phyloP scores from a whole-genome alignment of 2,888 invertebrate genomes.

The Heteromurus nitidus region DNA sequence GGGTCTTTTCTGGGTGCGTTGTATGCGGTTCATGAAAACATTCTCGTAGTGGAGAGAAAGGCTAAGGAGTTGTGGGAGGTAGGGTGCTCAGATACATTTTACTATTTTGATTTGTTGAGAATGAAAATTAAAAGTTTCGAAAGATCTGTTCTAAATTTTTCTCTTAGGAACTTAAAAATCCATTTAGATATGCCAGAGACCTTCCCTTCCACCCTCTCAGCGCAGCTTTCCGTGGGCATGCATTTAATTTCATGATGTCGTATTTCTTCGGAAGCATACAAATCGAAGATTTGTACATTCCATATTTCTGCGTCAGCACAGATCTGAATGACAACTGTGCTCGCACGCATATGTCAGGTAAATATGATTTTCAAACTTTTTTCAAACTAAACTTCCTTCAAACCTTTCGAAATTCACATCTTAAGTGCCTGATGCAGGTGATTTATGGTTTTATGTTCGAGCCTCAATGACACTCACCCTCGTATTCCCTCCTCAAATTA shows the following conservation, averaged over 20 bases:
- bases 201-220: slow-evolving; percentile 56
- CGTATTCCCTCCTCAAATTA: slow-evolving; percentile 66
- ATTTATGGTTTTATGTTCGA: slow-evolving; percentile 66
- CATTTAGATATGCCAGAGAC: slow-evolving; percentile 61
- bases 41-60: slow-evolving; percentile 38
- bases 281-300: slow-evolving; percentile 72
- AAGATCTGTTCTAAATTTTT: slow-evolving; percentile 8
- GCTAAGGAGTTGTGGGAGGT: slow-evolving; percentile 38
- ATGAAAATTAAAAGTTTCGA: neutral
- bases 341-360: slow-evolving; percentile 56
- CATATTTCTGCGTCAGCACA: slow-evolving; percentile 69
- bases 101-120: neutral
- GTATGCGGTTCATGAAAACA: slow-evolving; percentile 63
- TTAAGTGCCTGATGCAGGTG: slow-evolving; percentile 48
- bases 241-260: slow-evolving; percentile 61
- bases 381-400: neutral
- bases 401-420: neutral
- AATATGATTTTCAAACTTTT: neutral
- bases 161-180: neutral
- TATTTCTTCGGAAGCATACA: slow-evolving; percentile 65
- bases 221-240: slow-evolving; percentile 58
- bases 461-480: slow-evolving; percentile 67
- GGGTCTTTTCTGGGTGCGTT: slow-evolving; percentile 69
- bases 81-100: neutral
- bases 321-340: slow-evolving; percentile 64